These are phyloP conservation scores for Trissoscelio sp. DNA, from an alignment of 2,888 invertebrate genomes.

Conservation along the genomic window DNA sequence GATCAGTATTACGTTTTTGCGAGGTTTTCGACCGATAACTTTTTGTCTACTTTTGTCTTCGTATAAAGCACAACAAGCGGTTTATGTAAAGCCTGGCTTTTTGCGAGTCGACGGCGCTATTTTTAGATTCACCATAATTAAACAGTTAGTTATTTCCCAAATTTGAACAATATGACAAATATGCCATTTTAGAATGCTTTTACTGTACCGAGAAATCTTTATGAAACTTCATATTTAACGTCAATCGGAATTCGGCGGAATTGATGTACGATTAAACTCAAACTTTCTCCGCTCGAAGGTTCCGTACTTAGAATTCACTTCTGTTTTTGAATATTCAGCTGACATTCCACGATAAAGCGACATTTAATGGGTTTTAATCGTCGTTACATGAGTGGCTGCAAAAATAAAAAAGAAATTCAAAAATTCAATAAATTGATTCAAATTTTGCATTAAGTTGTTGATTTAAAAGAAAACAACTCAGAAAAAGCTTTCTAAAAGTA, in stretches of 20 bases:
- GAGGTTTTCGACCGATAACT: neutral
- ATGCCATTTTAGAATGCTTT: neutral
- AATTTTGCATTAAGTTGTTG: too few species aligned
- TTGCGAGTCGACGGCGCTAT: neutral
- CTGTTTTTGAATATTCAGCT: constrained; percentile 48
- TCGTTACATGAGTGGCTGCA: constrained; percentile 5
- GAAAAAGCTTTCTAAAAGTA: too few species aligned
- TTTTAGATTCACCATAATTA: neutral
- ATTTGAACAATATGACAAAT: constrained; percentile 14
- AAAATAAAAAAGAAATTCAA: too few species aligned
- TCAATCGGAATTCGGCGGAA: constrained; percentile 26
- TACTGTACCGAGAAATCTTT: constrained; percentile 27
- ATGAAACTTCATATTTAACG: constrained; percentile 2
- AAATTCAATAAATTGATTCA: too few species aligned
- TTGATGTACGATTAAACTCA: constrained; percentile 24
- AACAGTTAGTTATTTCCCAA: neutral
- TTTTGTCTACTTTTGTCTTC: neutral
- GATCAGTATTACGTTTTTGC: constrained; percentile 11
- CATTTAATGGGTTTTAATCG: constrained; percentile 26
- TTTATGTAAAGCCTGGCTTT: neutral
- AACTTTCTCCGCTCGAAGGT: constrained; percentile 51
- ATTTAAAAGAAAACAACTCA: too few species aligned
- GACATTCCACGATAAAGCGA: constrained; percentile 31
- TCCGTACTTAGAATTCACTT: constrained; percentile 47
- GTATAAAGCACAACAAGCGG: too few species aligned